A percentile compares a stretch with the other conserved stretches of the same genome.
Conservation (phyloP, 23 tunicate species). For the Styela plicata region DNA sequence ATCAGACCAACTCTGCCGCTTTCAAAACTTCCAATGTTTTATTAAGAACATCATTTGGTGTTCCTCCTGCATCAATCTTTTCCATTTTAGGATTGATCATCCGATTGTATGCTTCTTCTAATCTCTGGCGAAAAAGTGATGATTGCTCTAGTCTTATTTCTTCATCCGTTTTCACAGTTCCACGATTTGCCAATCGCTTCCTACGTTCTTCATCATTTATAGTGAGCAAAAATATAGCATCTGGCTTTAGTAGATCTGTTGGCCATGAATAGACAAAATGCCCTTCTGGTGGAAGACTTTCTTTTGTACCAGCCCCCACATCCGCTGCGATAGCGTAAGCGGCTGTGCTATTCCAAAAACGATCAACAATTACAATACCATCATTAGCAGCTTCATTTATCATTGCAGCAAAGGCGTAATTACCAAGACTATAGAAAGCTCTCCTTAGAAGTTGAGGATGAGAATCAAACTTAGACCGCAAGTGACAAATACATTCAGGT, state of each 20-base stretch:
- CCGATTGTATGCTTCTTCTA: slow-evolving; percentile 15
- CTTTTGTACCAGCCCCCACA: slow-evolving; percentile 5
- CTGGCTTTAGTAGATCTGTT: slow-evolving; percentile 12
- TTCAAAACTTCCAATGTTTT: neutral
- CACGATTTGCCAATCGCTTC: slow-evolving; percentile 5
- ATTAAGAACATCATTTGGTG: slow-evolving; percentile 10
- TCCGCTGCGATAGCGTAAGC: slow-evolving; percentile 31
- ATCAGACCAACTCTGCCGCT: neutral
- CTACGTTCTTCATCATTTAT: slow-evolving; percentile 17
- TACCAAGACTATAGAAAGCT: slow-evolving; percentile 22
- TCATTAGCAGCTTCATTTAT: neutral
- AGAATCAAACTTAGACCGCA: slow-evolving; percentile 26
- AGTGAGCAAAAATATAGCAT: slow-evolving; percentile 23
- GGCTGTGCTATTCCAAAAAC: slow-evolving; percentile 36
- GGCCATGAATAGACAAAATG: slow-evolving; percentile 27
- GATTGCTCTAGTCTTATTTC: slow-evolving; percentile 15
- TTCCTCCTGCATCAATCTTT: slow-evolving; percentile 3
- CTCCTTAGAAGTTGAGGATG: slow-evolving; percentile 25
- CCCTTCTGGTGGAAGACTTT: slow-evolving; percentile 24
- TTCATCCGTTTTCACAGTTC: slow-evolving; percentile 27
- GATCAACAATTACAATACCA: slow-evolving; percentile 15
- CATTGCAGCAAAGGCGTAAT: slow-evolving; percentile 25
- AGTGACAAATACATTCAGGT: slow-evolving; percentile 18
- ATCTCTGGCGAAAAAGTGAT: slow-evolving; percentile 4
- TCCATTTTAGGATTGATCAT: slow-evolving; percentile 6